Evolutionary conservation across 1,140 invertebrate genomes (phyloP).

Genomic region (Halictus rubicundus): DNA sequence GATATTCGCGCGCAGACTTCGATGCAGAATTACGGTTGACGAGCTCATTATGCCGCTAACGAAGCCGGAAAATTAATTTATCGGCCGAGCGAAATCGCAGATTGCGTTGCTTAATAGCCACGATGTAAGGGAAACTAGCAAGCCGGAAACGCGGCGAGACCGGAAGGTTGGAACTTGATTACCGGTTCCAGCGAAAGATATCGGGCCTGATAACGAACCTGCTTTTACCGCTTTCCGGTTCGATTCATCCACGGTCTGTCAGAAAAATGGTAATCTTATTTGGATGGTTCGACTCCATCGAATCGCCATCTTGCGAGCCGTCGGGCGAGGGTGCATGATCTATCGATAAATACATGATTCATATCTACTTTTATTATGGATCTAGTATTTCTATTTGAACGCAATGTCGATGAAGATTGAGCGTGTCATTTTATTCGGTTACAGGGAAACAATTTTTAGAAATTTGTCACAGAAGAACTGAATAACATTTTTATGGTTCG

Average conservation of each 20-base stretch:
- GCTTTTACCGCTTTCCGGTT: constrained; percentile 40
- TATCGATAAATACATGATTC: too few relatives aligned
- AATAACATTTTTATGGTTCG: too few relatives aligned
- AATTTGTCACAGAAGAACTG: too few relatives aligned
- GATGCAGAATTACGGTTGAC: constrained; percentile 47
- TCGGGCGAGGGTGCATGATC: too few relatives aligned
- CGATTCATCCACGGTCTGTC: constrained; percentile 15
- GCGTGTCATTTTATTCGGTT: too few relatives aligned
- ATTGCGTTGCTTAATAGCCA: constrained; percentile 64
- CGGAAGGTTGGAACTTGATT: constrained; percentile 59
- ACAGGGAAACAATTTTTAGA: too few relatives aligned
- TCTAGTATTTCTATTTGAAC: neutral
- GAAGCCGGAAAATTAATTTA: constrained; percentile 68
- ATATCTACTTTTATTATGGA: neutral
- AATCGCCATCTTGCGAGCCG: neutral
- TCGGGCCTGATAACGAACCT: constrained; percentile 53
- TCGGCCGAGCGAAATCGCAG: constrained; percentile 56
- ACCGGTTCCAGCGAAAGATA: constrained; percentile 48
- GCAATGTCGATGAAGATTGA: neutral
- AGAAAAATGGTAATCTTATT: constrained; percentile 9
- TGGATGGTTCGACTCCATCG: neutral
- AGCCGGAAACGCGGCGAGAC: constrained; percentile 49
- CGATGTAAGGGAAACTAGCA: constrained; percentile 41
- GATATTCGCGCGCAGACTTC: neutral
- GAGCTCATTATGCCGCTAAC: constrained; percentile 64